Base-by-base conservation (phyloP, 2,113 vertebrate species). In the Pteropus alecto region DNA sequence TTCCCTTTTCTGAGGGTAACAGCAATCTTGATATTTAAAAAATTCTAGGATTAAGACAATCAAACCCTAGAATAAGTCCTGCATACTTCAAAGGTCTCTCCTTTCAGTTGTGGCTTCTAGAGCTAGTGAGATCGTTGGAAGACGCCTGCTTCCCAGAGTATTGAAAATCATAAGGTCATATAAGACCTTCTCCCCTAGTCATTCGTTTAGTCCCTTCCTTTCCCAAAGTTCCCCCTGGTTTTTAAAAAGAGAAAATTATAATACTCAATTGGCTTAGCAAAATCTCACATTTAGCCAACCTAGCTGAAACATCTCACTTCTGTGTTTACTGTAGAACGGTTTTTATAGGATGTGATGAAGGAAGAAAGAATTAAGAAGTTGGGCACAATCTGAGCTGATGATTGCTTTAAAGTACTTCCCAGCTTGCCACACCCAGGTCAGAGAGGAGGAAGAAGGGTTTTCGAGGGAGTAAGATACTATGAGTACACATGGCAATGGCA, bases 221-320 rank as follows among this genome's bases (percentile, higher is more conserved):
- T 63, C 51, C 88, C 67, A 58, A 46, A 81, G 33, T 48, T 85
- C 77, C 26, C n/a, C 11, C 38, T 51, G 43, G n/a, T 68, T 91
- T 97, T 93, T 92, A 68, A 82, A 67, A 81, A 93, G 33, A 91
- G 26, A 54, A 92, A 95, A 33, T 54, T 68, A 16, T 83, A 92
- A 74, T 30, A 93, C n/a, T 74, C 9, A 70, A 46, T 3, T 96
- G 18, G 70, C n/a, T 91, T 95, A 94, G 11, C 63, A 87, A 97
- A 96, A 84, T 28, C 30, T 93, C 46, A 81, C 19, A 61, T 81
- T 94, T 77, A 95, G 61, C 33, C 58, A 92, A 10, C 30, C 71
- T 68, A 88, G 2, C 0, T 89, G 0, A 89, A 48, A 33, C 5
- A 77, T 54, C 28, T 87, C 54, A 84, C 24, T 73, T 24, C 60